A percentile compares a stretch with the other conserved stretches of the same genome.
These are phyloP conservation scores for Zaprionus nigranus DNA, from an alignment of 1,140 invertebrate genomes.

Conservation along the genomic window DNA sequence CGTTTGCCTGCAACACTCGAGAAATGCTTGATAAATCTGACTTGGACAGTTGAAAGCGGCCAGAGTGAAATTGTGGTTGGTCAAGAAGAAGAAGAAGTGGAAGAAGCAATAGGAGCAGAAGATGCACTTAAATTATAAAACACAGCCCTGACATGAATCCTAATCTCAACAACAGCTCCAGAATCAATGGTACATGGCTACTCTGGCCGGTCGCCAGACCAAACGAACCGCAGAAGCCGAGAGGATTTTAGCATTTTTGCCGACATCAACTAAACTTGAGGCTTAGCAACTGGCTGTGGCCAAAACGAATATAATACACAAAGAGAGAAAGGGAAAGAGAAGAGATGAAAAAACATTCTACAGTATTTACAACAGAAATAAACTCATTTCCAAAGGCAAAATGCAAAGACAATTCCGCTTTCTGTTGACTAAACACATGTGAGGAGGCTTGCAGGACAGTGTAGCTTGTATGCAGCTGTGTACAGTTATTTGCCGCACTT, in stretches of 20 bases:
- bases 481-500: constrained; percentile 44
- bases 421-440: constrained; percentile 54
- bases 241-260: constrained; percentile 70
- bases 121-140: constrained; percentile 50
- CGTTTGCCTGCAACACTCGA: constrained; percentile 16
- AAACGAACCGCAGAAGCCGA: constrained; percentile 64
- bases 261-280: constrained; percentile 54
- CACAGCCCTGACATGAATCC: constrained; percentile 13
- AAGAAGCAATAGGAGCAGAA: neutral
- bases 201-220: constrained; percentile 33
- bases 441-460: constrained; percentile 5
- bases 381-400: constrained; percentile 64
- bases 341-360: constrained; percentile 50
- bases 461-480: constrained; percentile 20
- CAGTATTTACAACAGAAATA: constrained; percentile 71
- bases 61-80: constrained; percentile 30
- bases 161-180: constrained; percentile 40
- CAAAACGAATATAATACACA: constrained; percentile 8
- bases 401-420: constrained; percentile 48
- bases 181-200: constrained; percentile 57
- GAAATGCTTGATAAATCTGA: constrained; percentile 33
- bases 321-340: neutral
- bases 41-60: constrained; percentile 6
- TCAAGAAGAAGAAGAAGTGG: neutral
- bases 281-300: constrained; percentile 9